These are phyloP conservation scores for Iselma pallidipennis DNA, from an alignment of 2,888 invertebrate species.

Conservation along the genomic window DNA sequence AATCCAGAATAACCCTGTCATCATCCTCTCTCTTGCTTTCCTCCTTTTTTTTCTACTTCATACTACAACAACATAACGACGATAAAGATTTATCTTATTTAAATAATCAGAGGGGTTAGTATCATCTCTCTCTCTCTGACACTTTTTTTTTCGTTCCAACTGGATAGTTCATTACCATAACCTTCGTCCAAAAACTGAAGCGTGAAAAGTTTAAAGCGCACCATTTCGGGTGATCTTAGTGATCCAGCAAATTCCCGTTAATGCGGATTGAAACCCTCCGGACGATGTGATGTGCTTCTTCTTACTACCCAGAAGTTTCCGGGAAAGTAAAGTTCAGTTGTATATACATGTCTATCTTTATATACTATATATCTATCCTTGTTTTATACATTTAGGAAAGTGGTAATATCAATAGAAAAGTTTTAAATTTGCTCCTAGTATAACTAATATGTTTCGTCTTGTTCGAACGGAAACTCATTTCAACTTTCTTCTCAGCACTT, in stretches of 20 bases:
- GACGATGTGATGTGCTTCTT: constrained; percentile 3
- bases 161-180: constrained; percentile 46
- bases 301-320: constrained; percentile 30
- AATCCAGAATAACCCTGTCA: too few relatives aligned
- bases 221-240: constrained; percentile 38
- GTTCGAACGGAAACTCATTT: constrained; percentile 31
- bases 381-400: background rate
- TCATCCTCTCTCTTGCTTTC: too few relatives aligned
- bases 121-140: background rate
- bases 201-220: constrained; percentile 39
- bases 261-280: constrained; percentile 31
- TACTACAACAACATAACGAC: background rate
- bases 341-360: constrained; percentile 35
- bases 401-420: constrained; percentile 32
- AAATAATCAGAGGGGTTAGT: background rate
- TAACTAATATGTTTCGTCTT: constrained; percentile 49
- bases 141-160: constrained; percentile 5
- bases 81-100: background rate
- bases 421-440: constrained; percentile 48
- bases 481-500: constrained; percentile 18
- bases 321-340: background rate
- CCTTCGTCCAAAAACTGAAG: constrained; percentile 44
- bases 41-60: background rate
- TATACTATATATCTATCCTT: constrained; percentile 8
- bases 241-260: constrained; percentile 48